Base-by-base conservation (phyloP, 2,113 vertebrate genomes). In the Nesoenas mayeri region DNA sequence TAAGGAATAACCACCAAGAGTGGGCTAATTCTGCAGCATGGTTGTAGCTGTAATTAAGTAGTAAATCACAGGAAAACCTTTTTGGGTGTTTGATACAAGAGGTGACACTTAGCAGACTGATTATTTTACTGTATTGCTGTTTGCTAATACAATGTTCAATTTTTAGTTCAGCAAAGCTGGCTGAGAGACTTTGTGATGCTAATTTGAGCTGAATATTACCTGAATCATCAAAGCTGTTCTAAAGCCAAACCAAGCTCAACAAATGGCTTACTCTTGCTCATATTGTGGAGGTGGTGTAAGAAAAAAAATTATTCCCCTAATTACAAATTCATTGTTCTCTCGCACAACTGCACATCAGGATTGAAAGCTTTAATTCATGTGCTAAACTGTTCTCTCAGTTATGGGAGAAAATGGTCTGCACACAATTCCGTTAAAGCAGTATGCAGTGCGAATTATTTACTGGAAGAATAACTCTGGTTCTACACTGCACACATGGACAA, bases 331-430 rank as follows among this genome's bases (percentile, higher is more conserved):
- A 44, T 72, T 40, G 18, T 22, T 40, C 28, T 84, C 19, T 73
- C 54, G n/a, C 56, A 53, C 53, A 95, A 77, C 19, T 80, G 74
- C 38, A 69, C 38, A 64, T 82, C 54, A 82, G 75, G 36, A 73
- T 74, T 79, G 84, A 85, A 94, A 66, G 75, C 53, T 88, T 94
- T 85, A 66, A 54, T 65, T 96, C 17, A 57, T 89, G 88, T 74
- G 32, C 62, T 77, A 53, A 96, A 79, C 44, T 72, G 19, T 64
- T 38, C 57, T 80, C 40, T 71, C 26, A 50, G 9, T 64, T 89
- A 42, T 8, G 51, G 36, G 32, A 28, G 42, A 0, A 70, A 83
- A 61, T 4, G 9, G 25, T 21, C 36, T 80, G 24, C 36, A 11
- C 15, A 50, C 70, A 88, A 34, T 31, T 72, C 53, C 66, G 31